Base-by-base conservation (phyloP, 2,113 vertebrate species). In the Mirounga angustirostris region DNA sequence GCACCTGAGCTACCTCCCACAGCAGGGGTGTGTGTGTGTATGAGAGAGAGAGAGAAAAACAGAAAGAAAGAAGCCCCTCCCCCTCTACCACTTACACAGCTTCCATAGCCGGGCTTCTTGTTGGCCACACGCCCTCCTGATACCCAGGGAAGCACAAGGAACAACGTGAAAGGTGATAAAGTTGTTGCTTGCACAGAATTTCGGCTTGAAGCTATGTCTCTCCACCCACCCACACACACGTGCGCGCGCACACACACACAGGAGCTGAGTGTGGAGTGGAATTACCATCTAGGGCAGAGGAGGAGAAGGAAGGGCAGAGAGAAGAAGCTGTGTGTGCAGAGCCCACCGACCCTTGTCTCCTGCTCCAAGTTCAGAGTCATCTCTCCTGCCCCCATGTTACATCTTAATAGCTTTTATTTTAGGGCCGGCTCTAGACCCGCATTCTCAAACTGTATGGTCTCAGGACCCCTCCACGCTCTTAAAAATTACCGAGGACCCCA, bases 81-180 rank as follows among this genome's bases (percentile, higher is more conserved):
- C 36, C 3, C 13, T 8, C 67, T 79, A 54, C 80, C 15, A 5
- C 19, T 82, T 24, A 16, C 19, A 1, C 21, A 7, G 12, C 43
- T 22, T 73, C 69, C 8, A 0, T 73, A 4, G 7, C 30, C n/a
- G 18, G 67, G 22, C 73, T 63, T 58, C 73, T 73, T 43, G 36
- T 50, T 28, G 24, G 46, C 5, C 28, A 61, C 80, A 10, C 1
- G 7, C 3, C 2, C 3, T 67, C 71, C 76, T 2, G 59, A 52
- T 21, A 36, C 63, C 21, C 21, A 16, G 46, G 22, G 33, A 18
- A 40, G 26, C 36, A 1, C 0, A 0, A 2, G 22, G 56, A 74
- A 16, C 24, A 26, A 0, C 0, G 0, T 0, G 22, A 4, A 50
- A 21, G 2, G 67, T 7, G 50, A 40, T 6, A 1, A 21, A 16